Base-by-base conservation (phyloP, 2,113 vertebrate genomes). In the Leucopsar rothschildi region DNA sequence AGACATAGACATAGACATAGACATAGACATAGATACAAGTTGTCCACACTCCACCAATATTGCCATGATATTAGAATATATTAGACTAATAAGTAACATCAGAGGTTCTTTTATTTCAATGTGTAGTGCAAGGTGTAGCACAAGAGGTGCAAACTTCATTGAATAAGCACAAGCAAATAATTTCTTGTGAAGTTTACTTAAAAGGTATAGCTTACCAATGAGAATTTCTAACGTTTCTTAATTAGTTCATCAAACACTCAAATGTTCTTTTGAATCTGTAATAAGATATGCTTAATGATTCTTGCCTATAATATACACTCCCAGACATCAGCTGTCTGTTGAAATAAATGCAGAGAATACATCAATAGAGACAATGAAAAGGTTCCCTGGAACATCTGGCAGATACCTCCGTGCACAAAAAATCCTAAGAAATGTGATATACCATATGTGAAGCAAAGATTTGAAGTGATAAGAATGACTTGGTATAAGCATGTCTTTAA, bases 401-500 rank as follows among this genome's bases (percentile, higher is more conserved):
- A 91, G 22, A 49, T 75, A 71, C 52, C 47, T 75, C 8, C 23
- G 63, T 28, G 24, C 31, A 64, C 20, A 88, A 59, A 20, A 86
- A 84, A 92, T 44, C 15, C 53, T 77, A 73, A 84, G 91, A 84
- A 92, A 93, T 71, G 19, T 68, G 91, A 91, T 94, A 89, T 37
- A 50, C 42, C 77, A 44, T 92, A 63, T 86, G 60, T 27, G 40
- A 92, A 82, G n/a, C 37, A 90, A 90, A 93, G 92, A 80, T 90
- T 18, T 71, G 12, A 75, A 82, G 55, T 73, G 71, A 94, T 78
- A 92, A 88, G 64, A 73, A 53, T 40, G 3, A 7, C 19, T 90
- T 52, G n/a, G 7, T 75, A 88, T 56, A 91, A 83, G 56, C 13
- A 71, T 21, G 6, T 0, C 7, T 73, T 88, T 84, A 31, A 91